Conservation (phyloP, 2,113 vertebrate genomes). For the Mormoops blainvillei region DNA sequence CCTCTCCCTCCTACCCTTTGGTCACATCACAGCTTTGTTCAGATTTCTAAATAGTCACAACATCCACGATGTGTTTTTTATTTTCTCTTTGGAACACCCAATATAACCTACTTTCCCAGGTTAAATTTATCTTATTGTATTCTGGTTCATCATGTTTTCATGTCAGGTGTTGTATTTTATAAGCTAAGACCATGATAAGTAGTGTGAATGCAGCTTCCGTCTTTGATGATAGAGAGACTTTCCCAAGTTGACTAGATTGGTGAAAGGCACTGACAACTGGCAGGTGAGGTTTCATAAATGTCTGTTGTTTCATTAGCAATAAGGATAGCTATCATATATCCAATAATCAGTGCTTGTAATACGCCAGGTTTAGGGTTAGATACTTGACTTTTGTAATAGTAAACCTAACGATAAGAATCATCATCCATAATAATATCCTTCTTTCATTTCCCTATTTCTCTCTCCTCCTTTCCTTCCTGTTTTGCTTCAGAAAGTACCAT, state of each 20-base stretch:
- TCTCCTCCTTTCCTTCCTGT: no score
- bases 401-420: neutral
- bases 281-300: neutral
- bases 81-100: neutral
- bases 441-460: neutral
- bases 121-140: neutral
- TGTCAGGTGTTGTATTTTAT: neutral
- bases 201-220: neutral
- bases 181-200: neutral
- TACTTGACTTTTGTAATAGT: neutral
- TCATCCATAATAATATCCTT: neutral
- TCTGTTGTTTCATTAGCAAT: neutral
- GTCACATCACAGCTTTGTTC: neutral
- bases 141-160: neutral
- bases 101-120: neutral
- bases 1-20: neutral
- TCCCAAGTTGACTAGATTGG: neutral
- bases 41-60: neutral
- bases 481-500: neutral
- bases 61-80: neutral
- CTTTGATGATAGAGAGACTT: neutral
- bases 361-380: neutral
- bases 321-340: neutral
- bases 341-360: neutral
- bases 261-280: neutral